phyloP scores from a whole-genome alignment of 1,140 invertebrate species.

The Drosophila nasuta region DNA sequence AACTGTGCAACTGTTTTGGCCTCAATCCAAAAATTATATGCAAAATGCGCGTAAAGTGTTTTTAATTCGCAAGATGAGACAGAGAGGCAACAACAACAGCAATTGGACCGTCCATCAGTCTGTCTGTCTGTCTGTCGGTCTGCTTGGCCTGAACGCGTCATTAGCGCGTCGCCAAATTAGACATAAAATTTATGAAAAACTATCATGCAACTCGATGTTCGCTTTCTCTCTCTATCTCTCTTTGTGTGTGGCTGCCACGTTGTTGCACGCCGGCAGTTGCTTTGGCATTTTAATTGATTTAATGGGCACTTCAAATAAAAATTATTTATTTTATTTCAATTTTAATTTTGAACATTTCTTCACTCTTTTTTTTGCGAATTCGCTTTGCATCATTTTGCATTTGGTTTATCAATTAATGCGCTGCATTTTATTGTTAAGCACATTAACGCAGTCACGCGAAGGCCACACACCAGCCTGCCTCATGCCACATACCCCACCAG shows the following conservation, averaged over 20 bases:
- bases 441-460: conserved; percentile 80
- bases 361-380: background rate
- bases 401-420: conserved; percentile 79
- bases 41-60: conserved; percentile 67
- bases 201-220: conserved; percentile 17
- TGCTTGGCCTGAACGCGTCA: conserved; percentile 49
- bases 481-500: background rate
- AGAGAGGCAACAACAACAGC: background rate
- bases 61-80: conserved; percentile 59
- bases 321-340: conserved; percentile 15
- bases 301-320: conserved; percentile 28
- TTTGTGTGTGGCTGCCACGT: conserved; percentile 10
- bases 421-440: conserved; percentile 83
- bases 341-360: conserved; percentile 12
- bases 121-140: background rate
- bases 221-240: no score
- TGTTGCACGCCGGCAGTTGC: background rate
- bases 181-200: conserved; percentile 50
- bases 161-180: conserved; percentile 53
- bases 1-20: conserved; percentile 47
- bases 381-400: conserved; percentile 45
- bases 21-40: conserved; percentile 70
- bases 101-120: background rate
- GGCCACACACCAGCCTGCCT: conserved; percentile 37
- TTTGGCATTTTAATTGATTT: conserved; percentile 50